Evolutionary conservation across 2,888 invertebrate species (phyloP), one percentile per base, ranked within the genome.

Genomic region (Epinotia demarniana): DNA sequence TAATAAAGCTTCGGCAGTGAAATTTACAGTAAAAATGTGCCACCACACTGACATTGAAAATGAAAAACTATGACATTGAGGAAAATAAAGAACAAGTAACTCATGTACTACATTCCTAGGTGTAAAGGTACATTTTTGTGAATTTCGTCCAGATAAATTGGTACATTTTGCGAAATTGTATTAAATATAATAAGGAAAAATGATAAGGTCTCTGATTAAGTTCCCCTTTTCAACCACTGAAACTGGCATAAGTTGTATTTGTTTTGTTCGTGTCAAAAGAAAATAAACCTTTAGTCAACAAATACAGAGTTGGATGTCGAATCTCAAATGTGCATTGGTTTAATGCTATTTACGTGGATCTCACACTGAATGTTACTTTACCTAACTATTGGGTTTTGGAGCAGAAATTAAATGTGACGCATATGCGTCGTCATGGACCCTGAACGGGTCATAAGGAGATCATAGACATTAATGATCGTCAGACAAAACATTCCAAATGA

Each of bases 261-360:
- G 33, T 5, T 27, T 13, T 43, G 3, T 5, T 18, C 63, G 46
- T 46, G 19, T 46, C 11, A 46, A 63, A 46, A 63, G 12, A 23
- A 60, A 27, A 58, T 27, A 6, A 27, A 23, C 60, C 16, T 60
- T 27, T 23, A 16, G 23, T 6, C 13, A 46, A 16, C 9, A 9
- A 13, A 16, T 43, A 9, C 12, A 16, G 2, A 61, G n/a, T n/a
- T 23, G 49, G 23, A 33, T 53, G 13, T 27, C 9, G 70, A 70
- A 53, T 70, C 60, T 61, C 61, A 62, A 39, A 18, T 49, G 5
- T 12, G 53, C 61, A 19, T 71, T 62, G 57, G 11, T 43, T 55
- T 57, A 18, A 55, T 39, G 39, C 53, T 61, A 43, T n/a, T n/a
- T n/a, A n/a, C 12, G 19, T 53, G 55, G 71, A 71, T 62, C 63